These are phyloP conservation scores for Talpa occidentalis DNA, from an alignment of 2,113 vertebrate genomes.

Conservation along the genomic window DNA sequence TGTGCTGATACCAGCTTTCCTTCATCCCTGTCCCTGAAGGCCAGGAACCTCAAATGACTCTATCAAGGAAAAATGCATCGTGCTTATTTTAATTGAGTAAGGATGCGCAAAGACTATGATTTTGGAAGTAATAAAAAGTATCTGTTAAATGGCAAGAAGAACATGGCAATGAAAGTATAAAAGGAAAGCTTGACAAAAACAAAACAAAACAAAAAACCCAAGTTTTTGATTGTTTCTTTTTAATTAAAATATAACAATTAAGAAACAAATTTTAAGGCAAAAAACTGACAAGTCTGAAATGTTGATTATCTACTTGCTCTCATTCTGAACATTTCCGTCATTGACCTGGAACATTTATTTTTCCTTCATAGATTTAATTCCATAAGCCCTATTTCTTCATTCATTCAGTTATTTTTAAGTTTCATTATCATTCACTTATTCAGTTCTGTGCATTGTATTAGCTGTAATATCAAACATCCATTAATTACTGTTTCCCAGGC, in stretches of 20 bases:
- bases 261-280: slow-evolving; percentile 9
- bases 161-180: neutral
- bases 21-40: slow-evolving; percentile 45
- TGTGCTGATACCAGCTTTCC: slow-evolving; percentile 62
- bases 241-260: slow-evolving; percentile 31
- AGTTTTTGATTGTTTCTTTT: slow-evolving; percentile 30
- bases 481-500: neutral
- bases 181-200: neutral
- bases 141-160: neutral
- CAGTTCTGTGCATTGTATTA: neutral
- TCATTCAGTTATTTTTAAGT: neutral
- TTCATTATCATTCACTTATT: neutral
- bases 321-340: neutral
- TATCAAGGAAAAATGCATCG: slow-evolving; percentile 42
- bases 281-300: neutral
- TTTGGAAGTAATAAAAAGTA: slow-evolving; percentile 60
- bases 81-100: slow-evolving; percentile 52
- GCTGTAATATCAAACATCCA: neutral
- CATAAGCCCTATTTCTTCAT: neutral
- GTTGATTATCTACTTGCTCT: neutral
- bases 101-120: slow-evolving; percentile 41
- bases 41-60: slow-evolving; percentile 46
- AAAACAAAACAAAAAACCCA: neutral
- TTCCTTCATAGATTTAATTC: neutral
- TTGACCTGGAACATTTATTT: neutral